phyloP scores from a whole-genome alignment of 2,888 invertebrate genomes.

The Anoplius nigerrimus region DNA sequence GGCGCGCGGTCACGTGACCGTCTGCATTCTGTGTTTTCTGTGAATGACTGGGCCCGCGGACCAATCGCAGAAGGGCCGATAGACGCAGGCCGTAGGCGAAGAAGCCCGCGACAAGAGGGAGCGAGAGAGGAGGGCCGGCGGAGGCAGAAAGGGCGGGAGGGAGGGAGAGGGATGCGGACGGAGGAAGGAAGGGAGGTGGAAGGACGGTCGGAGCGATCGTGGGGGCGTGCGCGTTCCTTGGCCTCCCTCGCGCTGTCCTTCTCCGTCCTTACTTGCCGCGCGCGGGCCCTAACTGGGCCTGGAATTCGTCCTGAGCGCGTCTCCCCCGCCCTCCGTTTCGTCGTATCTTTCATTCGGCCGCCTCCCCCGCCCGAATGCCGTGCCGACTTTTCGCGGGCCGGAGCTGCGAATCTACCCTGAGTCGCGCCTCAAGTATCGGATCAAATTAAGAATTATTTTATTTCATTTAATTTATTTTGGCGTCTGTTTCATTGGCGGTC shows the following conservation, averaged over 20 bases:
- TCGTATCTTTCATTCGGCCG: neutral
- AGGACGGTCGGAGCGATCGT: conserved; percentile 35
- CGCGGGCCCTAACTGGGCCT: conserved; percentile 63
- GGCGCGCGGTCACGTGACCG: conserved; percentile 58
- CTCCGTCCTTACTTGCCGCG: too few species aligned
- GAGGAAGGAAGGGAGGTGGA: conserved; percentile 1
- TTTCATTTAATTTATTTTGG: too few species aligned
- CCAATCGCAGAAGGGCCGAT: conserved; percentile 55
- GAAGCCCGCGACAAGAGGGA: conserved; percentile 43
- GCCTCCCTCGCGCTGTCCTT: conserved; percentile 37
- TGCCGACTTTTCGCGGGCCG: neutral
- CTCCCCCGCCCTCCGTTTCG: neutral
- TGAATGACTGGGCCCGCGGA: conserved; percentile 69
- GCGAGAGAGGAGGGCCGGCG: conserved; percentile 25
- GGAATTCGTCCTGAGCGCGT: conserved; percentile 60
- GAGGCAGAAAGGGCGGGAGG: conserved; percentile 33
- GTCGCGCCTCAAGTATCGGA: too few species aligned
- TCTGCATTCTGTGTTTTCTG: conserved; percentile 72
- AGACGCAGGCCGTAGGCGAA: conserved; percentile 45
- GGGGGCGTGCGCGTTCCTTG: conserved; percentile 49
- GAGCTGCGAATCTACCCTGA: too few species aligned
- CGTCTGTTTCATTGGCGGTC: too few species aligned
- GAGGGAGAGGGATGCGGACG: conserved; percentile 18
- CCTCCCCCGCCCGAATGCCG: neutral
- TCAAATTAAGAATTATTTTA: too few species aligned